A percentile compares a stretch with the other conserved stretches of the same genome.
Conservation (phyloP, 2,797 vertebrate genomes). For the Tolypeutes matacus region DNA sequence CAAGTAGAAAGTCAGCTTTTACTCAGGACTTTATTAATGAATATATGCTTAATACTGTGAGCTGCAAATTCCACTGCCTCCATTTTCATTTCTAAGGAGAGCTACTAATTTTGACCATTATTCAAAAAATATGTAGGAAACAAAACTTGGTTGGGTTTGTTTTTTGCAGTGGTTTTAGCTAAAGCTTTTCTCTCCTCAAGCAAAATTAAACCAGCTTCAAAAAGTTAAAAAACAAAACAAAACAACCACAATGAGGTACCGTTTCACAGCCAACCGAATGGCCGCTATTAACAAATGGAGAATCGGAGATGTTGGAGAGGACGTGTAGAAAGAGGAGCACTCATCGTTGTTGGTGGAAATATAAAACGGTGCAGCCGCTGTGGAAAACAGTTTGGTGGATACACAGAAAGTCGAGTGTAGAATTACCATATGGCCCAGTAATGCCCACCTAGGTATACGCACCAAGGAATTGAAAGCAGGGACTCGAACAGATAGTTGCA, state of each 20-base stretch:
- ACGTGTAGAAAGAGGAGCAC: too few relatives aligned
- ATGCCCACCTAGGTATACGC: too few relatives aligned
- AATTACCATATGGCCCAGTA: too few relatives aligned
- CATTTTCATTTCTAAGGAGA: not conserved
- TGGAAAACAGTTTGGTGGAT: too few relatives aligned
- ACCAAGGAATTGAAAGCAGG: too few relatives aligned
- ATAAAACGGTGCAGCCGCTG: too few relatives aligned
- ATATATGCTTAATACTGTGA: not conserved
- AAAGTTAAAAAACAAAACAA: not conserved
- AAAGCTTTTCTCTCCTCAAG: not conserved
- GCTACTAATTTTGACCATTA: not conserved
- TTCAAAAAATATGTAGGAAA: not conserved
- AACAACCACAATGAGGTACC: too few relatives aligned
- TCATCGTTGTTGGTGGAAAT: too few relatives aligned
- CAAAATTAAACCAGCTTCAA: not conserved
- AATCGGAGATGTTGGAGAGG: too few relatives aligned
- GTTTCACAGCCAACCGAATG: fast-evolving
- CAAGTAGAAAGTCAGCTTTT: not conserved
- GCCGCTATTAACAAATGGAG: too few relatives aligned
- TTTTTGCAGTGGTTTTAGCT: not conserved
- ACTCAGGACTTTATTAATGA: not conserved
- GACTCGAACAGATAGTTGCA: too few relatives aligned
- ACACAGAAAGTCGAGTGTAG: too few relatives aligned
- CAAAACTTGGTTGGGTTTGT: not conserved
- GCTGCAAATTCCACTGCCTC: not conserved